Base-by-base conservation (phyloP, 2,888 invertebrate genomes). In the Drosophila rubida region DNA sequence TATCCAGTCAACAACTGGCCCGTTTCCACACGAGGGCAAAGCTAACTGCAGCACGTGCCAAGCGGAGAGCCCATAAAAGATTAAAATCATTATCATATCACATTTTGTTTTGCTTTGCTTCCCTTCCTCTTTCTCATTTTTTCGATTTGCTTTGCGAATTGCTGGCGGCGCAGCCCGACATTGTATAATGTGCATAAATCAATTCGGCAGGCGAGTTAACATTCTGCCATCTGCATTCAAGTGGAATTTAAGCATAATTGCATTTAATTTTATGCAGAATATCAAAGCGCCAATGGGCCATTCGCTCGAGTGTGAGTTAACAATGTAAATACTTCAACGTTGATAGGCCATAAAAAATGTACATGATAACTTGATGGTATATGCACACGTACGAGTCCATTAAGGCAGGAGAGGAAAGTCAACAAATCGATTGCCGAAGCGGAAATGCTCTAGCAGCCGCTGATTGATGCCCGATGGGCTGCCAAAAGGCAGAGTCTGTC, bases 201-300 rank as follows among this genome's bases (percentile, higher is more conserved):
- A 81, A 64, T 64, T 68, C 35, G 41, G 55, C 69, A 62, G 62
- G 60, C 46, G 55, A 65, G 62, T 83, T 71, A 74, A 82, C 64
- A 82, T 73, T 57, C 35, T 35, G 41, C 44, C 57, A 57, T 55
- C 69, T 60, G 78, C 69, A 69, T n/a, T 63, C 53, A 57, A 55
- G 64, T 55, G 62, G 60, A 87, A 75, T 68, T 79, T 64, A 54
- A 68, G 69, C 80, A 77, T 82, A 87, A 87, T 75, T 82, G 75
- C 75, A 71, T 60, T 75, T 69, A 64, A 82, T 69, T 68, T 49
- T 42, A 68, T 63, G 60, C 63, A 61, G 44, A 35, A 64, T 13
- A 9, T 39, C 27, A 11, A 25, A 23, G 6, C 39, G 11, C 30
- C n/a, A 32, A 4, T 22, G 30, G 22, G 23, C 19, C n/a, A 45